Evolutionary conservation across 2,888 invertebrate genomes (phyloP).

Genomic region (Orgyia antiqua): DNA sequence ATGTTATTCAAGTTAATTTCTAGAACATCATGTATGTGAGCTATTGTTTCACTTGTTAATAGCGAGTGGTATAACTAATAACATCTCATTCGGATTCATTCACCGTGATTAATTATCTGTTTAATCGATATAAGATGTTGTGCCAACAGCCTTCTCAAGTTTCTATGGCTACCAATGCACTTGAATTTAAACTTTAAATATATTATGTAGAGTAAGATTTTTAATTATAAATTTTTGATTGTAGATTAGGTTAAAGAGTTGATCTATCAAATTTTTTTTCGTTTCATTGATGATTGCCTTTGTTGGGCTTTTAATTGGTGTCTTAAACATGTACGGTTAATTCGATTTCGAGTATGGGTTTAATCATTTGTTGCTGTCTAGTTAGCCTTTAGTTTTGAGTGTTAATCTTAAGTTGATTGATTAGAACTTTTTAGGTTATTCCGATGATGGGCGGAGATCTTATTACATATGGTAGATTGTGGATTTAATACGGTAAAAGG

Average conservation of each 20-base stretch:
- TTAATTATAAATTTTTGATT: constrained; percentile 27
- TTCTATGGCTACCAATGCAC: constrained; percentile 21
- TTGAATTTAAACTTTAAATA: constrained; percentile 25
- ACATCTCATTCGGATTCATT: constrained; percentile 78
- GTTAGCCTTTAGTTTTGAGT: constrained; percentile 48
- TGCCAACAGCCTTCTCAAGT: constrained; percentile 73
- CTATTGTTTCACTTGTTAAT: constrained; percentile 77
- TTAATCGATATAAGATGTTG: constrained; percentile 78
- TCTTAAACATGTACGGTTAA: constrained; percentile 72
- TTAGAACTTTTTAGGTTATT: constrained; percentile 43
- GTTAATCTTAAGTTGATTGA: constrained; percentile 74
- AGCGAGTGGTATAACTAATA: constrained; percentile 76
- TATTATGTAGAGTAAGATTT: constrained; percentile 24
- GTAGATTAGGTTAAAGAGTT: constrained; percentile 74
- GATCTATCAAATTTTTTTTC: constrained; percentile 73
- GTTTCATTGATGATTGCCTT: constrained; percentile 74
- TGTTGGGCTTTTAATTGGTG: constrained; percentile 75
- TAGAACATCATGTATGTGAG: constrained; percentile 42
- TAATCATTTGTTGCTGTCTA: constrained; percentile 69
- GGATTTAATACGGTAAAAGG: constrained; percentile 35
- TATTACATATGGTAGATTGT: constrained; percentile 40
- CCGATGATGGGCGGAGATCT: constrained; percentile 50
- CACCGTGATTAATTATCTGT: constrained; percentile 78
- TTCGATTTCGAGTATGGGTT: constrained; percentile 63
- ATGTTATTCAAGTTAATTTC: no score